Evolutionary conservation across 2,888 invertebrate species (phyloP).

Genomic region (Stomorhina lunata): DNA sequence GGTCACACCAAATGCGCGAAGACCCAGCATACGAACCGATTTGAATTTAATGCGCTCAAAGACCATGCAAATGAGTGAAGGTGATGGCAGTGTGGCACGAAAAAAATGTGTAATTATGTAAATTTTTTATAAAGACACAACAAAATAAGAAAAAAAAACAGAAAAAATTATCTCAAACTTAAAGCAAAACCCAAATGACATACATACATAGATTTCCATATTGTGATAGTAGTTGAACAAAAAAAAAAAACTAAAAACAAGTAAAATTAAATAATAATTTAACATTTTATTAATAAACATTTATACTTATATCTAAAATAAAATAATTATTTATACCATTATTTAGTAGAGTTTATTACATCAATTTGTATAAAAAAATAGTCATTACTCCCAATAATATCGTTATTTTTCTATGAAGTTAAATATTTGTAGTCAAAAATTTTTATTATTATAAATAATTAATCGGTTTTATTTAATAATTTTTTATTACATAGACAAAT

Average conservation of each 20-base stretch:
- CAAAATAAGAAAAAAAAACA: neutral
- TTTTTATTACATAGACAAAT: neutral
- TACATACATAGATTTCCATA: conserved; percentile 46
- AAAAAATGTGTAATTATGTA: conserved; percentile 75
- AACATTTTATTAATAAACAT: conserved; percentile 32
- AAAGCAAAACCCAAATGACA: conserved; percentile 1
- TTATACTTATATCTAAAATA: conserved; percentile 19
- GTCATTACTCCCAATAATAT: conserved; percentile 9
- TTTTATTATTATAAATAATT: conserved; percentile 4
- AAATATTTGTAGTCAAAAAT: conserved; percentile 36
- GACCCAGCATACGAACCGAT: conserved; percentile 93
- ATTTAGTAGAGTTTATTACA: conserved; percentile 3
- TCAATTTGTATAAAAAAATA: neutral
- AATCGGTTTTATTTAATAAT: neutral
- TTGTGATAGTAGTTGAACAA: conserved; percentile 64
- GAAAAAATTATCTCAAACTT: neutral
- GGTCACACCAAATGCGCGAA: conserved; percentile 91
- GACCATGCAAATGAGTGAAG: conserved; percentile 87
- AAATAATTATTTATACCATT: neutral
- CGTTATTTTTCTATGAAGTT: conserved; percentile 60
- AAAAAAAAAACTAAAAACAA: neutral
- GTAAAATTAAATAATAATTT: neutral
- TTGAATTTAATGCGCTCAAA: conserved; percentile 93
- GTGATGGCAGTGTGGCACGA: conserved; percentile 80
- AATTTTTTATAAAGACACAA: conserved; percentile 26